phyloP scores from a whole-genome alignment of 2,888 invertebrate genomes.

The Drosophila suboccidentalis region DNA sequence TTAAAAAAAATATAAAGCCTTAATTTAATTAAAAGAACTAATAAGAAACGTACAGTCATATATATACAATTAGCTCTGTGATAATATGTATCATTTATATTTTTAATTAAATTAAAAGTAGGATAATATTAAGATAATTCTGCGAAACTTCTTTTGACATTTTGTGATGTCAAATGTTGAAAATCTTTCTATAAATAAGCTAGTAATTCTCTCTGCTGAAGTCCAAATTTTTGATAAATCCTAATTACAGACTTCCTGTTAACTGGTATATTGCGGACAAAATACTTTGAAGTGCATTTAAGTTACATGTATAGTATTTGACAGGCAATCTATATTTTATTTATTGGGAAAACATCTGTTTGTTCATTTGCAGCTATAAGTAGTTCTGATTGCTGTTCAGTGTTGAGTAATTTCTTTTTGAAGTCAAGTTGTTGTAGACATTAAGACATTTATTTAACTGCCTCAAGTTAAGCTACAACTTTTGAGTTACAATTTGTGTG shows the following conservation, averaged over 20 bases:
- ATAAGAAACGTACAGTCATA: not conserved
- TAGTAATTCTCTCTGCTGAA: no score
- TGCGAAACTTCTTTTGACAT: no score
- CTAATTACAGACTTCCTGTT: not conserved
- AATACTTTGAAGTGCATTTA: not conserved
- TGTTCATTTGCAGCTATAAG: constrained; percentile 22
- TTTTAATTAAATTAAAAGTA: not conserved
- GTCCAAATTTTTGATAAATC: not conserved
- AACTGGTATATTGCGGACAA: not conserved
- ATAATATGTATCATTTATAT: not conserved
- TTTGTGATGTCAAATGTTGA: no score
- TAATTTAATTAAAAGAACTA: no score
- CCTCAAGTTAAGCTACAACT: constrained; percentile 64
- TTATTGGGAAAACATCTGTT: constrained; percentile 3
- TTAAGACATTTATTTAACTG: constrained; percentile 57
- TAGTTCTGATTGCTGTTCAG: constrained; percentile 10
- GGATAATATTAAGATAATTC: not conserved
- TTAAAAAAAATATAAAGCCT: no score
- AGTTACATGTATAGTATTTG: not conserved
- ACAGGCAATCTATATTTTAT: constrained; percentile 2
- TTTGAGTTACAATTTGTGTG: constrained; percentile 58
- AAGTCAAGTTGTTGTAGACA: constrained; percentile 44
- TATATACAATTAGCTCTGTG: no score
- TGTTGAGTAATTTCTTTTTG: constrained; percentile 33
- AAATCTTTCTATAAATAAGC: no score